Percentiles rank a stretch among this genome's conserved stretches.
These are phyloP conservation scores for Electrona antarctica DNA, from an alignment of 2,113 vertebrate genomes.

Conservation along the genomic window DNA sequence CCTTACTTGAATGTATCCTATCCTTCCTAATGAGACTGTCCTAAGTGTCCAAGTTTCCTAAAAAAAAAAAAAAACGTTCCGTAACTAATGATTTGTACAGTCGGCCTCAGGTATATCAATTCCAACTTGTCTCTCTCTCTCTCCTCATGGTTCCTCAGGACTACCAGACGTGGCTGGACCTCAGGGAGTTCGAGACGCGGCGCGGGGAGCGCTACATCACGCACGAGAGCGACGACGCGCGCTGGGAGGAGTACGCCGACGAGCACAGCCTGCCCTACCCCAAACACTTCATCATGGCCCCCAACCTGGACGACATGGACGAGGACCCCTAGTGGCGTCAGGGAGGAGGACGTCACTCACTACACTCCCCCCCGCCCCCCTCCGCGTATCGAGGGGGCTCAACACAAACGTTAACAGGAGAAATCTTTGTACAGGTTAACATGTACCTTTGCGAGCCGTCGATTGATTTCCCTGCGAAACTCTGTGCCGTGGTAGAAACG, in stretches of 20 bases:
- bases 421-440: constrained; percentile 20
- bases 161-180: constrained; percentile 97
- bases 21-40: too few relatives aligned
- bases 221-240: constrained; percentile 94
- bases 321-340: constrained; percentile 88
- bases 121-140: not conserved
- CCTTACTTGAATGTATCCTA: too few relatives aligned
- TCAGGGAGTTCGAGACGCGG: constrained; percentile 96
- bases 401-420: constrained; percentile 28
- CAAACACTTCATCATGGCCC: constrained; percentile 98
- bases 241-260: constrained; percentile 93
- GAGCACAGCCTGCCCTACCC: constrained; percentile 89
- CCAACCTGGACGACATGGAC: constrained; percentile 97
- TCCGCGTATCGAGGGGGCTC: not conserved
- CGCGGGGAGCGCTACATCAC: constrained; percentile 97
- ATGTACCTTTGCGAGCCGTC: constrained; percentile 42
- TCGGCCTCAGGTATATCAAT: too few relatives aligned
- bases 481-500: constrained; percentile 50
- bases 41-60: too few relatives aligned
- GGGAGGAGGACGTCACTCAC: too few relatives aligned
- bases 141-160: constrained; percentile 76
- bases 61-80: too few relatives aligned
- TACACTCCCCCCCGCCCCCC: too few relatives aligned
- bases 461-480: constrained; percentile 45
- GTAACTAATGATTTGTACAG: too few relatives aligned